Base-by-base conservation (phyloP, 2,797 vertebrate species). In the Notamacropus eugenii region DNA sequence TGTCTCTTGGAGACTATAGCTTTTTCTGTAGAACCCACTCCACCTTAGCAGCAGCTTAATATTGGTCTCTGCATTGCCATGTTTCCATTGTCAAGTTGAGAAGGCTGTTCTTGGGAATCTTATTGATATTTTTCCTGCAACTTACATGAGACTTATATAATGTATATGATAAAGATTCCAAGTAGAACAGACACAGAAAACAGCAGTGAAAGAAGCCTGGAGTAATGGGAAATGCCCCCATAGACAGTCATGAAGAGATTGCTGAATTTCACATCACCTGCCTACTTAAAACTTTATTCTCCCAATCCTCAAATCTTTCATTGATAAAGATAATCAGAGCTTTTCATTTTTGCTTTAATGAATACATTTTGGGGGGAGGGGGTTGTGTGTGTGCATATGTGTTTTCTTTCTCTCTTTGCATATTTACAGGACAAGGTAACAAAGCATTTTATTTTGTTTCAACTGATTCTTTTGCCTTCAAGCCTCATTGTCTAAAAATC, bases 361-460 rank as follows among this genome's bases (percentile, higher is more conserved):
- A 34, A n/a, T 74, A 19, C 62, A 34, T 62, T 34, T 16, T 5
- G 31, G 31, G 31, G 59, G 59, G 8, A 11, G 59, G 11, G 11
- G 12, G 3, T 13, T 57, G 56, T 57, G 22, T 12, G 6, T 82
- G 5, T 40, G 6, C 4, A 10, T 82, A 5, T 46, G 8, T 67
- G 0, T 67, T 14, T 91, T 55, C 40, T 92, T 91, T 94, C 55
- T 52, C 94, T 90, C 57, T 59, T 34, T 96, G 34, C 59, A 28
- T 56, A 27, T 91, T 95, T 97, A 94, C 93, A 55, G 90, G 11
- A 93, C 40, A 91, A 96, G 93, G 67, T 92, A 93, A 40, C 31
- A 40, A 87, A 95, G 31, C 5, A 5, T 46, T 4, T 57, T 93
- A 46, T 55, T 28, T 8, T 74, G 55, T 90, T 55, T 96, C 92